These are phyloP conservation scores for Paralichthys olivaceus DNA, from an alignment of 2,113 vertebrate species.

Conservation along the genomic window DNA sequence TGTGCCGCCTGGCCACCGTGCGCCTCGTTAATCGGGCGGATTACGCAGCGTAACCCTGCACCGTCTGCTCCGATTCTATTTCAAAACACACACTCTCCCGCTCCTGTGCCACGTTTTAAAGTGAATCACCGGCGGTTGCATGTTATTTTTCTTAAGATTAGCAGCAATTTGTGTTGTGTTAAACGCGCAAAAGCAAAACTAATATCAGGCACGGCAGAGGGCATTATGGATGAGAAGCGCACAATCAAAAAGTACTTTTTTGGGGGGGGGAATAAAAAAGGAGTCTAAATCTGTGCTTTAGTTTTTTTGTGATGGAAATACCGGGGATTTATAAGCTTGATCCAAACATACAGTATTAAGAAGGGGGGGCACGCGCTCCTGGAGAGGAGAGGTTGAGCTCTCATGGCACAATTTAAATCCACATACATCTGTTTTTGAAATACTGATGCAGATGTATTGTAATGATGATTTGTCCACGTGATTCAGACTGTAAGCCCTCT, in stretches of 20 bases:
- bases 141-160: neutral
- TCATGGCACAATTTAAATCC: slow-evolving; percentile 53
- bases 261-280: neutral
- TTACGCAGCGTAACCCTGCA: slow-evolving; percentile 69
- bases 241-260: slow-evolving; percentile 22
- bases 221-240: slow-evolving; percentile 30
- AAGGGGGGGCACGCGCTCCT: slow-evolving; percentile 45
- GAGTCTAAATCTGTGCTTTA: slow-evolving; percentile 53
- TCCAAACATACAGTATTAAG: slow-evolving; percentile 64
- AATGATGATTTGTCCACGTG: neutral
- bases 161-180: slow-evolving; percentile 1
- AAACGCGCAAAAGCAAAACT: slow-evolving; percentile 17
- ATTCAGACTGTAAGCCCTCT: slow-evolving; percentile 14
- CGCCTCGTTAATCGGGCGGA: slow-evolving; percentile 75
- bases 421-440: slow-evolving; percentile 50
- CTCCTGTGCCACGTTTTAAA: slow-evolving; percentile 8
- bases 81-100: slow-evolving; percentile 56
- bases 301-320: slow-evolving; percentile 40
- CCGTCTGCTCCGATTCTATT: slow-evolving; percentile 76
- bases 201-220: neutral
- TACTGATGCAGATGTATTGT: slow-evolving; percentile 15
- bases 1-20: slow-evolving; percentile 55
- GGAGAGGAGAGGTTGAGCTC: slow-evolving; percentile 23
- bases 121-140: neutral
- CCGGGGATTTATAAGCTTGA: slow-evolving; percentile 64